Percentiles rank a stretch among this genome's conserved stretches.
Conservation (phyloP, 2,113 vertebrate species). For the Amblyopsis rosae region DNA sequence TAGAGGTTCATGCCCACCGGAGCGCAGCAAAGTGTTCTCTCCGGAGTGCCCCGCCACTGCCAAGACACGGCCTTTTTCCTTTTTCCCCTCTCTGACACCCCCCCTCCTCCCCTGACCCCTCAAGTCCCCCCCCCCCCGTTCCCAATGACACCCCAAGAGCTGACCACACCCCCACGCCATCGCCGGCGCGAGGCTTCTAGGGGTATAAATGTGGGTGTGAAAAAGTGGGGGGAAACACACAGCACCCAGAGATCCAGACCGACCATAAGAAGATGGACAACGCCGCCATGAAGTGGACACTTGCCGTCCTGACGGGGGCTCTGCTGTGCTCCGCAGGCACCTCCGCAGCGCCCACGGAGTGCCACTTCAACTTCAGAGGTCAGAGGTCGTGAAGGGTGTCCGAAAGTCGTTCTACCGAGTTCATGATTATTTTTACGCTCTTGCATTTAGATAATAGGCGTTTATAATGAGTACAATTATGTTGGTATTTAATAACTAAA, state of each 20-base stretch:
- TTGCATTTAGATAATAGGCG: too few species aligned
- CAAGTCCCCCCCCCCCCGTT: conserved; percentile 39
- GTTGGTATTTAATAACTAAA: too few species aligned
- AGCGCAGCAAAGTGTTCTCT: conserved; percentile 69
- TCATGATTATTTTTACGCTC: neutral
- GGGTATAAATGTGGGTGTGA: conserved; percentile 72
- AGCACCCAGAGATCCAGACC: conserved; percentile 29
- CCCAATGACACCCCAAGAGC: conserved; percentile 39
- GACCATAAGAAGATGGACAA: conserved; percentile 79
- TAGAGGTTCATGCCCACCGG: conserved; percentile 72
- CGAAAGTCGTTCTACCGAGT: neutral
- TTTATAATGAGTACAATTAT: too few species aligned
- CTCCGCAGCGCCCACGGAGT: conserved; percentile 81
- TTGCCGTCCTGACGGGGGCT: conserved; percentile 49
- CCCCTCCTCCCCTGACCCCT: conserved; percentile 22
- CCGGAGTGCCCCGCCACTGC: conserved; percentile 58
- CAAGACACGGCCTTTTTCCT: conserved; percentile 58
- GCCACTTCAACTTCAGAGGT: conserved; percentile 91
- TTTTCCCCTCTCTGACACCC: conserved; percentile 30
- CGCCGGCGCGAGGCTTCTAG: conserved; percentile 36
- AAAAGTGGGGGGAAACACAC: conserved; percentile 28
- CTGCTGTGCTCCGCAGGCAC: conserved; percentile 72
- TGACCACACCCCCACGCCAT: conserved; percentile 58
- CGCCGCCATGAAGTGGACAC: conserved; percentile 48
- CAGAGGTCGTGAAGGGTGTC: conserved; percentile 46